Conservation (phyloP, 2,888 invertebrate genomes). For the Parochlus steinenii region DNA sequence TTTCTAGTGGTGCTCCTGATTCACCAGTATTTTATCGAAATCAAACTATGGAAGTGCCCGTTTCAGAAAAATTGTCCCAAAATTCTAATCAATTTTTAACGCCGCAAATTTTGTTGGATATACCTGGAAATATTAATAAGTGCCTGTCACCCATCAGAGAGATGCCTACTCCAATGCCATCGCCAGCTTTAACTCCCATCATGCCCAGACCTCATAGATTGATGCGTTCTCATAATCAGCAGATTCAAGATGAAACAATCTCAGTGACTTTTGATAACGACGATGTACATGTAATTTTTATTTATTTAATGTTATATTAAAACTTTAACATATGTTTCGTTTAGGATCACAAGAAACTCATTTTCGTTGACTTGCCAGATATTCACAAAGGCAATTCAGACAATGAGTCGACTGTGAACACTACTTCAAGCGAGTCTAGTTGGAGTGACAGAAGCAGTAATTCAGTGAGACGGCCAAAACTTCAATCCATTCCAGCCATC, state of each 20-base stretch:
- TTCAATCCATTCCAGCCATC: conserved; percentile 21
- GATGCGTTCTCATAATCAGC: conserved; percentile 18
- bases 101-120: conserved; percentile 59
- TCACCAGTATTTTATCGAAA: conserved; percentile 38
- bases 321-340: not conserved
- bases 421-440: conserved; percentile 13
- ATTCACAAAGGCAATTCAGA: conserved; percentile 17
- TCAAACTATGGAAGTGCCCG: conserved; percentile 40
- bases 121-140: conserved; percentile 54
- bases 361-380: conserved; percentile 14
- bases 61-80: conserved; percentile 43
- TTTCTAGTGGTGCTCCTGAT: conserved; percentile 39
- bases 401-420: conserved; percentile 14
- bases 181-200: conserved; percentile 51
- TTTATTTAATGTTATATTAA: not conserved
- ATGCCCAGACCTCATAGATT: conserved; percentile 30
- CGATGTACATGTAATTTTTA: conserved; percentile 25
- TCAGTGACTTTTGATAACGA: conserved; percentile 31
- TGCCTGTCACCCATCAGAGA: conserved; percentile 67
- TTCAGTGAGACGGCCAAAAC: conserved; percentile 32
- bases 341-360: conserved; percentile 2
- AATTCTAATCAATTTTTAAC: conserved; percentile 47
- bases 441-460: conserved; percentile 8
- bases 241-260: conserved; percentile 21
- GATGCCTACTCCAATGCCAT: conserved; percentile 56